A percentile compares a stretch with the other conserved stretches of the same genome.
These are phyloP conservation scores for Dorcus parallelipipedus DNA, from an alignment of 2,888 invertebrate genomes.

Conservation along the genomic window DNA sequence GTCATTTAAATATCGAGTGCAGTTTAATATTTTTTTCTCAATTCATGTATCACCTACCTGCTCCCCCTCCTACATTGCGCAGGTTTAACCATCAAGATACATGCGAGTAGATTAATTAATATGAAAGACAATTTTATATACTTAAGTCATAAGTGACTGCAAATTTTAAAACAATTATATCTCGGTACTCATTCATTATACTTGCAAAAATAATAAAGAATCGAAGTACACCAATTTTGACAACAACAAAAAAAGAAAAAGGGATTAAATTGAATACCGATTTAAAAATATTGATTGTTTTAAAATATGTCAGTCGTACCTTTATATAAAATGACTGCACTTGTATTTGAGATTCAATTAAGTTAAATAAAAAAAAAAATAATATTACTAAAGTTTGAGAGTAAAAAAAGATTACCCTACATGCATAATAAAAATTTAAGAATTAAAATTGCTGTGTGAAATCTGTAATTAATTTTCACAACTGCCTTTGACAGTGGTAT, in stretches of 20 bases:
- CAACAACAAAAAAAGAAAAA: not conserved
- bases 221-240: not conserved
- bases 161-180: not conserved
- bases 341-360: not conserved
- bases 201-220: not conserved
- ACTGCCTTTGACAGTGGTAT: conserved; percentile 17
- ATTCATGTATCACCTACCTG: not conserved
- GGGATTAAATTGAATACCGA: too few relatives aligned
- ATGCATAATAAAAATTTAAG: conserved; percentile 17
- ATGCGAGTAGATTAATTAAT: not conserved
- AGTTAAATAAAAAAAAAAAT: not conserved
- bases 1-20: conserved; percentile 1
- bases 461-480: conserved; percentile 26
- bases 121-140: not conserved
- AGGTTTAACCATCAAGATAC: conserved; percentile 1
- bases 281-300: not conserved
- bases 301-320: not conserved
- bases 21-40: not conserved
- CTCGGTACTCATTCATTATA: too few relatives aligned
- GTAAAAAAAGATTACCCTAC: conserved; percentile 18
- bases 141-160: not conserved
- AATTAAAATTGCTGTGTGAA: conserved; percentile 35
- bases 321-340: not conserved
- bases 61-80: not conserved
- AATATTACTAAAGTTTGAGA: conserved; percentile 1